Base-by-base conservation (phyloP, 2,113 vertebrate species). In the Seriola rivoliana region DNA sequence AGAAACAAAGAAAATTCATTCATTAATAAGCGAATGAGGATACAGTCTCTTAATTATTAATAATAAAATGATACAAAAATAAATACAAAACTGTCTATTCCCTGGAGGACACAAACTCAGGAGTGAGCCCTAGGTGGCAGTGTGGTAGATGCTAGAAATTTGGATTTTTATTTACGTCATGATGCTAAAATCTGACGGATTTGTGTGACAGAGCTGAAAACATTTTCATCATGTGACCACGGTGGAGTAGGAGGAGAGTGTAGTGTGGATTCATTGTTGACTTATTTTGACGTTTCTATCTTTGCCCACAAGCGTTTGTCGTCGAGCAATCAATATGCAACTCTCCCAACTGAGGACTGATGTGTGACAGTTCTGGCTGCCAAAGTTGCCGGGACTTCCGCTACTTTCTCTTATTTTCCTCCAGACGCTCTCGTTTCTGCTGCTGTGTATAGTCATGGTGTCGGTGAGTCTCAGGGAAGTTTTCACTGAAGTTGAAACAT, bases 321-420 rank as follows among this genome's bases (percentile, higher is more conserved):
- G 44, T 62, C 55, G 4, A 62, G 72, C 21, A 46, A 50, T 57
- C 29, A 58, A 0, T 17, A 50, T 14, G 55, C 9, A 4, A 10
- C n/a, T 60, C 64, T 25, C 65, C 65, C 2, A 1, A 11, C 54
- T 42, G 57, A 57, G 23, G 3, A 14, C 50, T n/a, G 25, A 40
- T 63, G 58, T 54, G 46, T 17, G 73, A 65, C 73, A 71, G 73
- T 48, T 57, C 38, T 9, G 36, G 46, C 66, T 32, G 60, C 29
- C 40, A 50, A 40, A n/a, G 29, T 40, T 59, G 21, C 59, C 32
- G 10, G 25, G 12, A 38, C 63, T 12, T 58, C 29, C 44, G 29
- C 70, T 55, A 19, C 68, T 38, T 55, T 32, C 13, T 59, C 17
- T 40, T 65, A 21, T 48, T 65, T 48, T 42, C 34, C 10, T 55